Base-by-base conservation (phyloP, 2,113 vertebrate genomes). In the Vulpes vulpes region DNA sequence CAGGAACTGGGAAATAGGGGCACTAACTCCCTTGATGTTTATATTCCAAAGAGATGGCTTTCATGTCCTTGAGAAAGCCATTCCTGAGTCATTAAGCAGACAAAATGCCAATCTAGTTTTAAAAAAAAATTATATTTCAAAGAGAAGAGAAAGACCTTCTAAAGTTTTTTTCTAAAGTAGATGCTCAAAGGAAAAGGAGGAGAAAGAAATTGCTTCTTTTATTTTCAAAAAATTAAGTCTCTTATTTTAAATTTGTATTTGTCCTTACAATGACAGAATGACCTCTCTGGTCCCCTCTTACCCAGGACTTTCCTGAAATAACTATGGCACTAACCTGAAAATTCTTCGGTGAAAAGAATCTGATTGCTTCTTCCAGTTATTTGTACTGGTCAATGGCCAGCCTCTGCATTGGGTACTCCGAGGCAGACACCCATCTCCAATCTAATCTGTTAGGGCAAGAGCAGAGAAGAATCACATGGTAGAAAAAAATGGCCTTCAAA, bases 191-290 rank as follows among this genome's bases (percentile, higher is more conserved):
- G 23, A 82, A 92, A 71, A 59, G 51, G 25, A 82, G 32, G 64
- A 30, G 4, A 57, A 51, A 8, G 17, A 71, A 57, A 88, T 71
- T 71, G 27, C 49, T 64, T 51, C 9, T 57, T 4, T 62, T 88
- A 67, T 92, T 85, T 67, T 92, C 25, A 64, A 88, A 83, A 22
- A 57, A 65, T 74, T 74, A 30, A 30, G 11, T 15, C 4, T 94
- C 38, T 74, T 73, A 23, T 76, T 88, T 85, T 92, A 30, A 74
- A 94, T 69, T 82, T 94, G 16, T 12, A 82, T 57, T 91, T 62
- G 43, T 82, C 8, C 22, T 69, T 62, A 25, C 27, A 76, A 55
- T 55, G 9, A 87, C 43, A 80, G 27, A 84, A 79, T 65, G 35
- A 65, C 25, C n/a, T 80, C 25, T 84, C 30, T 59, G 27, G 22